Base-by-base conservation (phyloP, 2,888 invertebrate genomes). In the Ophion ellenae region DNA sequence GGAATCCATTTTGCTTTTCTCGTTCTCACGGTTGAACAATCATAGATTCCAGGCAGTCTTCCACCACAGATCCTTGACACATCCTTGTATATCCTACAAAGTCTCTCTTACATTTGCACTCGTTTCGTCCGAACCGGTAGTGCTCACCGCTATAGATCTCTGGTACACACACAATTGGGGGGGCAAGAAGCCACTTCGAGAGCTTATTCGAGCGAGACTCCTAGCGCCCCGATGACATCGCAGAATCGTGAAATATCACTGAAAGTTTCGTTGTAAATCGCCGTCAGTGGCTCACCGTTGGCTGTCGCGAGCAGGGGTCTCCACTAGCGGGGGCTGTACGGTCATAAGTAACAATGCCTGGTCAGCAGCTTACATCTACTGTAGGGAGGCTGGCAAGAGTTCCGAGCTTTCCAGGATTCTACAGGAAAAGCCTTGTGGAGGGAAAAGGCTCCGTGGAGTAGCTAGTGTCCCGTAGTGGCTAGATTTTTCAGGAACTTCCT, bases 201-300 rank as follows among this genome's bases (percentile, higher is more conserved):
- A 71, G 84, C 80, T 81, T 81, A 84, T 87, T 86, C 76, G 81
- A 85, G 83, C 84, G 81, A 79, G 76, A 84, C 75, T 82, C 40
- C 73, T 53, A 20, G 47, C 71, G 75, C 75, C 78, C 64, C 87
- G 83, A 88, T 88, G 86, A 87, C 84, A 83, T 83, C 74, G 83
- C 78, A 78, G 64, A 69, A 86, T 73, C 84, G 86, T 88, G 83
- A 88, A 84, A 88, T 88, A 88, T 88, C 73, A 79, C 81, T 45
- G 77, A 88, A 84, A 85, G 85, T 87, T 83, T 81, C 73, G 84
- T 84, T 87, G 81, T 87, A 87, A 87, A 88, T 85, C 86, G 86
- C 53, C 53, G 3, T 78, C 75, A 76, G 47, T 79, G 75, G 84
- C 84, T 81, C 75, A 75, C 83, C 36, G 64, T 75, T 74, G 67